Percentiles rank a stretch among this genome's conserved stretches.
Evolutionary conservation across 64 coral and sea anemone species (phyloP).

Genomic region (Actinia tenebrosa): DNA sequence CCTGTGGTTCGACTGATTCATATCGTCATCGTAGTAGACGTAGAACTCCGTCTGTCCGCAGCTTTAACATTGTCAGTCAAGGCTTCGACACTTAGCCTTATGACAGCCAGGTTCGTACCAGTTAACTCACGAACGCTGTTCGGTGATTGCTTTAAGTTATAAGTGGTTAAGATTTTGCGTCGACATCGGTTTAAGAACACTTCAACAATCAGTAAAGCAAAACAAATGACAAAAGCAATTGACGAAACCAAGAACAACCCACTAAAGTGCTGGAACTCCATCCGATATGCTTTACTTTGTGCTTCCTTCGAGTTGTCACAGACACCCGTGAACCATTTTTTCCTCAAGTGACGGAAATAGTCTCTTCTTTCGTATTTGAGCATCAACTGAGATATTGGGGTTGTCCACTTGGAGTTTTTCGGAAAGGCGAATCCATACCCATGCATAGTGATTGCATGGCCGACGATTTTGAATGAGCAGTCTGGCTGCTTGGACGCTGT

Average conservation of each 20-base stretch:
- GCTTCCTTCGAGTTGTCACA: conserved; percentile 28
- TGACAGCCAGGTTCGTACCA: neutral
- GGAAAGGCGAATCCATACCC: conserved; percentile 46
- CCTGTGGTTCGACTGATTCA: neutral
- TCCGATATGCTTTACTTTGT: conserved; percentile 11
- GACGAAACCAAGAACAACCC: conserved; percentile 52
- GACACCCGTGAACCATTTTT: conserved; percentile 66
- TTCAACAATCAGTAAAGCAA: conserved; percentile 47
- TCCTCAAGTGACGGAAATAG: conserved; percentile 49
- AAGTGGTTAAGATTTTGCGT: conserved; percentile 1
- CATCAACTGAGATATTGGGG: conserved; percentile 54
- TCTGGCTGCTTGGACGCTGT: conserved; percentile 63
- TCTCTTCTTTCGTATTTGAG: conserved; percentile 65
- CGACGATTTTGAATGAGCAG: conserved; percentile 64
- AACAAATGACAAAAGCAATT: conserved; percentile 31
- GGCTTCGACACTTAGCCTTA: neutral
- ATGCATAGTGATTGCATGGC: conserved; percentile 44
- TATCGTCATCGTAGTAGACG: neutral
- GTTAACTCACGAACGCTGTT: conserved; percentile 2
- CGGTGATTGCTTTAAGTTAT: neutral
- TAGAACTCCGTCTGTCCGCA: neutral
- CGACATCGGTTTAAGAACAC: conserved; percentile 33
- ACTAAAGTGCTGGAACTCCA: conserved; percentile 54
- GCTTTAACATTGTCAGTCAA: neutral
- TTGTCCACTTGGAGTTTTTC: conserved; percentile 52